Evolutionary conservation across 2,888 invertebrate genomes (phyloP).

Genomic region (Alcis repandata): DNA sequence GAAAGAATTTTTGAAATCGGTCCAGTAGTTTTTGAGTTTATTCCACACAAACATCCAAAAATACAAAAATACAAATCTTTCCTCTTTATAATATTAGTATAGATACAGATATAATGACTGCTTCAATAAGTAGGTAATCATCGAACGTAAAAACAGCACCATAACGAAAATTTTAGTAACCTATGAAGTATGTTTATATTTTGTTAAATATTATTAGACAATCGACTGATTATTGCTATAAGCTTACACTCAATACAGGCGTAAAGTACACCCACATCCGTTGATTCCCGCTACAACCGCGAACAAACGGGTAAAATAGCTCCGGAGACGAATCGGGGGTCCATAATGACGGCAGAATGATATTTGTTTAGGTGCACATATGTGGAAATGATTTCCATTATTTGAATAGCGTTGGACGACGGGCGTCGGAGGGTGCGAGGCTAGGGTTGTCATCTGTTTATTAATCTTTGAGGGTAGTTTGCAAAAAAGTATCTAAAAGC

Average conservation of each 20-base stretch:
- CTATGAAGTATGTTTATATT: too few relatives aligned
- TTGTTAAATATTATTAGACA: neutral
- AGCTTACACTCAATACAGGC: neutral
- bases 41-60: too few relatives aligned
- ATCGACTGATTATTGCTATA: neutral
- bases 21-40: too few relatives aligned
- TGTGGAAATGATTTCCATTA: constrained; percentile 86
- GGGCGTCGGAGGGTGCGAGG: constrained; percentile 43
- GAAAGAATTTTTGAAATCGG: too few relatives aligned
- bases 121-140: too few relatives aligned
- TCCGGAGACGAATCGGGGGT: constrained; percentile 70
- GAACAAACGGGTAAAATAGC: constrained; percentile 78
- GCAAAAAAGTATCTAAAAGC: too few relatives aligned
- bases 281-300: constrained; percentile 66
- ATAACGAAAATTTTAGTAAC: too few relatives aligned
- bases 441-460: constrained; percentile 49
- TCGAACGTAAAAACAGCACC: too few relatives aligned
- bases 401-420: constrained; percentile 77
- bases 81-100: too few relatives aligned
- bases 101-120: too few relatives aligned
- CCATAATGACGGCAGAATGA: constrained; percentile 82
- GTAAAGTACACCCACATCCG: constrained; percentile 47
- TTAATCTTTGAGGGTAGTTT: neutral
- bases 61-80: too few relatives aligned
- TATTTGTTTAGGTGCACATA: constrained; percentile 86